These are phyloP conservation scores for Thaumatotibia leucotreta DNA, from an alignment of 1,140 invertebrate species.

Conservation along the genomic window DNA sequence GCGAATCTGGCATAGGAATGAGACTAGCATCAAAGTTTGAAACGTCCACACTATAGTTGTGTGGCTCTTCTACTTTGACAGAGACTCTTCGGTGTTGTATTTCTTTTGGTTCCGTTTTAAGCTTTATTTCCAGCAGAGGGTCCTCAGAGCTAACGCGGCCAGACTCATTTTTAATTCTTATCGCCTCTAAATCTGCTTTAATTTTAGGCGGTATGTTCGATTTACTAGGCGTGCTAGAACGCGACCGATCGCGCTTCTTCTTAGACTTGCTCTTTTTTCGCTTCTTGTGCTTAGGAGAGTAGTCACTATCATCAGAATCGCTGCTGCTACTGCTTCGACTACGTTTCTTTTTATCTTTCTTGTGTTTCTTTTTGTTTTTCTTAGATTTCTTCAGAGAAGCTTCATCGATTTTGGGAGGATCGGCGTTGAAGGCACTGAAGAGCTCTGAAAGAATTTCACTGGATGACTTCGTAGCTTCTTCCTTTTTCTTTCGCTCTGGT, in stretches of 20 bases:
- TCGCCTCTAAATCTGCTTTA: conserved; percentile 67
- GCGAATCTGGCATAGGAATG: conserved; percentile 59
- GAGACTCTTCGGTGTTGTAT: conserved; percentile 24
- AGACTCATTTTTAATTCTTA: conserved; percentile 49
- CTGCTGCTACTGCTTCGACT: conserved; percentile 47
- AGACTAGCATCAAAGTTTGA: conserved; percentile 40
- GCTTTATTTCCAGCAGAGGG: conserved; percentile 72
- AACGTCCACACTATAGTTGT: background rate
- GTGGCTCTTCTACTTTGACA: conserved; percentile 16
- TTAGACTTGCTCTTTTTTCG: conserved; percentile 78
- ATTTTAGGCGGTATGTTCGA: conserved; percentile 21
- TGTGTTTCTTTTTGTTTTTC: conserved; percentile 67
- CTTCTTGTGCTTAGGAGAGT: conserved; percentile 64
- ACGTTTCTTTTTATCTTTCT: conserved; percentile 68
- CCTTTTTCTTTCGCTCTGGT: conserved; percentile 63
- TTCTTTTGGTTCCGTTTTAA: conserved; percentile 31
- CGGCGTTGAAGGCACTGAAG: conserved; percentile 84
- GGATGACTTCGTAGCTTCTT: conserved; percentile 80
- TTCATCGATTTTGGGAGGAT: conserved; percentile 76
- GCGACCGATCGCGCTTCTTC: conserved; percentile 75
- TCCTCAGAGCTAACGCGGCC: conserved; percentile 75
- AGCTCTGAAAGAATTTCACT: conserved; percentile 88
- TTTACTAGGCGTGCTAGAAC: conserved; percentile 40
- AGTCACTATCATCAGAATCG: conserved; percentile 49
- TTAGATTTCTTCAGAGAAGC: conserved; percentile 47